Evolutionary conservation across 2,113 vertebrate genomes (phyloP).

Genomic region (Oceanites oceanicus): DNA sequence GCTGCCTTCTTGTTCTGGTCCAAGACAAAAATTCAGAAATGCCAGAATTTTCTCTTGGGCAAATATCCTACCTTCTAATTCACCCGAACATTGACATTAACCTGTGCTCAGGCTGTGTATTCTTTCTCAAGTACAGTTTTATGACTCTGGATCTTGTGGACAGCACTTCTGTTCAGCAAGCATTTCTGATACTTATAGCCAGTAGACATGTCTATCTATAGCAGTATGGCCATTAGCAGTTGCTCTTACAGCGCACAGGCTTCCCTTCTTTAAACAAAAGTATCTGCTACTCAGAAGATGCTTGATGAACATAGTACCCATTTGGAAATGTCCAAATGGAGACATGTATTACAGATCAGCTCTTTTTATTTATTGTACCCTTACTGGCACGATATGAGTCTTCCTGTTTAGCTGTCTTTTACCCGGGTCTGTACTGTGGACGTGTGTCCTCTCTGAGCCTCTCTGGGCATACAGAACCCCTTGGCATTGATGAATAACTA

Average conservation of each 20-base stretch:
- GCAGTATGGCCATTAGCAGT: background rate
- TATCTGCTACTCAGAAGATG: fast-evolving
- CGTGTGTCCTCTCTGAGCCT: background rate
- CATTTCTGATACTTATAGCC: background rate
- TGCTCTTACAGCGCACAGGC: background rate
- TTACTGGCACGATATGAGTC: background rate
- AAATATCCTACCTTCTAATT: background rate
- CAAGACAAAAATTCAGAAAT: background rate
- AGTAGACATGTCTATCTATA: fast-evolving
- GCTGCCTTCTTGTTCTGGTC: background rate
- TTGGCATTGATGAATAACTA: background rate
- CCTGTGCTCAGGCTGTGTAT: background rate
- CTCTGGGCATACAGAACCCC: background rate
- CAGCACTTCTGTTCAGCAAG: background rate
- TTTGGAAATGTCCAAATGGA: background rate
- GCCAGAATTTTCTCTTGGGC: background rate
- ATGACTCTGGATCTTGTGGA: background rate
- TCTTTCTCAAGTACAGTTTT: background rate
- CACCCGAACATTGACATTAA: fast-evolving
- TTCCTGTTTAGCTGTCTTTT: background rate
- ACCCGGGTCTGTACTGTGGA: fast-evolving
- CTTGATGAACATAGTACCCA: background rate
- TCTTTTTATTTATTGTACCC: background rate
- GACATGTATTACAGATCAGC: background rate
- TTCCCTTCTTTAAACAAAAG: background rate